Percentiles rank a stretch among this genome's conserved stretches.
These are phyloP conservation scores for Salminus brasiliensis DNA, from an alignment of 2,113 vertebrate genomes.

Conservation along the genomic window DNA sequence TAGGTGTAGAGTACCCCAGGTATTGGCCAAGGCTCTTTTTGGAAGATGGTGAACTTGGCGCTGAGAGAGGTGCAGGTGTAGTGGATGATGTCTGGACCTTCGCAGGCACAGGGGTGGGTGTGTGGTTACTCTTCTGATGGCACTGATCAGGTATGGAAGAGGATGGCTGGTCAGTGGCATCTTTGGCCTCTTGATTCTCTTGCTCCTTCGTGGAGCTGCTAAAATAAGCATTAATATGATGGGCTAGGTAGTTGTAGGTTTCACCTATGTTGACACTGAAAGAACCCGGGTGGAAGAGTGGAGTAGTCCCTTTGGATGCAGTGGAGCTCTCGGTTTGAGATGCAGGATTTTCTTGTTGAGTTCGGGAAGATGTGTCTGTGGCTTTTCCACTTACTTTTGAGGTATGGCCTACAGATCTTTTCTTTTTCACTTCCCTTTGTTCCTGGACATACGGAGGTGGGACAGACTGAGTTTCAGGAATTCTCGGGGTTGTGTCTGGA, in stretches of 20 bases:
- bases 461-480: neutral
- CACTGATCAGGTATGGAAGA: conserved; percentile 5
- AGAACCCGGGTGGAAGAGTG: conserved; percentile 84
- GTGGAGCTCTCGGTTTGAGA: conserved; percentile 43
- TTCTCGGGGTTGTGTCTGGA: conserved; percentile 4
- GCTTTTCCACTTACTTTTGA: conserved; percentile 49
- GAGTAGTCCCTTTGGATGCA: conserved; percentile 52
- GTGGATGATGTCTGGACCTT: conserved; percentile 49
- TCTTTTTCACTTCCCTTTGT: neutral
- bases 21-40: conserved; percentile 89
- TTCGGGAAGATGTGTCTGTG: conserved; percentile 42
- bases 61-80: neutral
- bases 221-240: conserved; percentile 93
- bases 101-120: conserved; percentile 6
- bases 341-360: conserved; percentile 17
- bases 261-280: conserved; percentile 87
- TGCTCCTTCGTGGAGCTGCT: conserved; percentile 71
- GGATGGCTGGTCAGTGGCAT: conserved; percentile 41
- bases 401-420: neutral
- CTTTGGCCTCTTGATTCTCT: conserved; percentile 62
- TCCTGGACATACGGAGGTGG: neutral
- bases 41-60: conserved; percentile 60
- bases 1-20: conserved; percentile 86
- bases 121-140: conserved; percentile 29
- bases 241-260: conserved; percentile 86